Conservation (phyloP, 2,888 invertebrate species). For the Chouioia cunea region DNA sequence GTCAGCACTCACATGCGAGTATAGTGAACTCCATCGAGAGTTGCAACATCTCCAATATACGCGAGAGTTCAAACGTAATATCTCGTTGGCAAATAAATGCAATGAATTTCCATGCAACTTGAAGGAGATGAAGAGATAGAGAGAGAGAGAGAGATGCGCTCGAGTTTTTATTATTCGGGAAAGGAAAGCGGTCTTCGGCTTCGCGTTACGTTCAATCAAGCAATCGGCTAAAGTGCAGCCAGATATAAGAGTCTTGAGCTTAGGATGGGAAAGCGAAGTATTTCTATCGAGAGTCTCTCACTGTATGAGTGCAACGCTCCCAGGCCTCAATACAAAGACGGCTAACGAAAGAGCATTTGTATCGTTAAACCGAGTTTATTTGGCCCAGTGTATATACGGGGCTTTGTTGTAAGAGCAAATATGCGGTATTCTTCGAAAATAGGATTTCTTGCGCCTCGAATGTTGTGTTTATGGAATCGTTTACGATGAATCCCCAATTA, state of each 20-base stretch:
- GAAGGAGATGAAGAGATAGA: no score
- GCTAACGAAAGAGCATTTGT: constrained; percentile 18
- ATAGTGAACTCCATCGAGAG: neutral
- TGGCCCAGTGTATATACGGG: neutral
- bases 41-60: neutral
- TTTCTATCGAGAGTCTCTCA: neutral
- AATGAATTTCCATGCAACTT: constrained; percentile 45
- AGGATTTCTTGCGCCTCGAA: no score
- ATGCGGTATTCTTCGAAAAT: neutral
- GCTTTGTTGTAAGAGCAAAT: constrained; percentile 9
- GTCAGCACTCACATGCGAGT: neutral
- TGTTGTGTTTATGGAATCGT: no score
- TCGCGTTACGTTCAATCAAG: constrained; percentile 53
- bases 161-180: constrained; percentile 8
- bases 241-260: constrained; percentile 24
- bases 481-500: no score
- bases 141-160: no score
- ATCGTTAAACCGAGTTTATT: constrained; percentile 19
- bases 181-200: neutral
- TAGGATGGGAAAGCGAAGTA: neutral
- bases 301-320: neutral
- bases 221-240: constrained; percentile 54
- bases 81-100: constrained; percentile 48
- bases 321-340: neutral
- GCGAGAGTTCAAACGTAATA: constrained; percentile 44